Conservation (phyloP, 2,113 vertebrate species). For the Urocolius indicus region DNA sequence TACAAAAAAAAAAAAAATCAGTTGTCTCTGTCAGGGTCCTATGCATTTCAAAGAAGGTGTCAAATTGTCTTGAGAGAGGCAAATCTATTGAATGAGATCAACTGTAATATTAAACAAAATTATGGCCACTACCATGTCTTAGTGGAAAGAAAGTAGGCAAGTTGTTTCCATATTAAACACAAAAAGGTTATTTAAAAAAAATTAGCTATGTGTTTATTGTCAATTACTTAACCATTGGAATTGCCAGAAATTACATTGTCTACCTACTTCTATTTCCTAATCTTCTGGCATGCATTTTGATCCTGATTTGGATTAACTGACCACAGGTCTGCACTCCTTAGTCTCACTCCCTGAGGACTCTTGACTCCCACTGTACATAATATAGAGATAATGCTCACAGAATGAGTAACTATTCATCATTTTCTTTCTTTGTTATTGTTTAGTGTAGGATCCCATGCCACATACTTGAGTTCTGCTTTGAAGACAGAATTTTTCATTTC, state of each 20-base stretch:
- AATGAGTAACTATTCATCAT: not conserved
- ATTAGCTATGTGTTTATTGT: not conserved
- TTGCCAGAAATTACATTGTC: not conserved
- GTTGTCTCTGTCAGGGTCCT: not conserved
- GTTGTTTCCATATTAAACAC: not conserved
- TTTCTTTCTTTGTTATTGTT: constrained; percentile 4
- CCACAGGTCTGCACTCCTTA: not conserved
- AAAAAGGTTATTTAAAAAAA: too few relatives aligned
- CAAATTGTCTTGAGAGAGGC: not conserved
- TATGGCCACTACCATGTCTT: not conserved
- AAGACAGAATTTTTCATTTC: constrained; percentile 30
- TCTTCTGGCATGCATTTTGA: not conserved
- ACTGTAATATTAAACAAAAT: not conserved
- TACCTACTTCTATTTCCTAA: not conserved
- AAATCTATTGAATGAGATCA: not conserved
- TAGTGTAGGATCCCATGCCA: not conserved
- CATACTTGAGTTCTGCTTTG: not conserved
- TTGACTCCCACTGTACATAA: not conserved
- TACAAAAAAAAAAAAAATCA: not conserved
- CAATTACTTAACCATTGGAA: not conserved
- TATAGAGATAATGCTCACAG: not conserved
- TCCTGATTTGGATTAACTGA: not conserved
- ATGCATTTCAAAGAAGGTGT: not conserved
- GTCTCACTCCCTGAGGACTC: not conserved
- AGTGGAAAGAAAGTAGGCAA: not conserved